phyloP scores from a whole-genome alignment of 1,140 invertebrate genomes.

The Dolichoris vasculosae region DNA sequence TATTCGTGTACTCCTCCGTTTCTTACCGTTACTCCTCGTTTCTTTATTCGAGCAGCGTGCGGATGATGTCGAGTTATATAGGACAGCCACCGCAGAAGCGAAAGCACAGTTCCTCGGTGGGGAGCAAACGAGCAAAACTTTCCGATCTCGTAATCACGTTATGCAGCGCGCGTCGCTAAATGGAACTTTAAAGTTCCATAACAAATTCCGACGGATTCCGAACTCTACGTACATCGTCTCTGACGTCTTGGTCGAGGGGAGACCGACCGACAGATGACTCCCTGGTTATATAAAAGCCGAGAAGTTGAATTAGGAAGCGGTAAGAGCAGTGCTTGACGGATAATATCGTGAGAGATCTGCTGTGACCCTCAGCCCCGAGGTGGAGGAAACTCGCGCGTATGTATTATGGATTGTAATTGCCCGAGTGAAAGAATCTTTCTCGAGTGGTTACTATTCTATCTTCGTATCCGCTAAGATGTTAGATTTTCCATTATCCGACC shows the following conservation, averaged over 20 bases:
- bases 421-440: constrained; percentile 28
- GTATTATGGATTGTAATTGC: constrained; percentile 39
- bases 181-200: constrained; percentile 65
- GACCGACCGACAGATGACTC: constrained; percentile 32
- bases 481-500: constrained; percentile 5
- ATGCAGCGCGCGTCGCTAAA: constrained; percentile 59
- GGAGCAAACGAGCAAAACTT: constrained; percentile 59
- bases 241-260: constrained; percentile 54
- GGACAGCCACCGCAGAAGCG: background rate
- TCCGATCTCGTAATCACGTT: constrained; percentile 57
- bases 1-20: background rate
- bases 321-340: background rate
- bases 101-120: background rate
- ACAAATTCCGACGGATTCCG: constrained; percentile 67
- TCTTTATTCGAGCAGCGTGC: constrained; percentile 15
- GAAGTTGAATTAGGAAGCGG: constrained; percentile 47
- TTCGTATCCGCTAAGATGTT: background rate
- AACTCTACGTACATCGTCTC: constrained; percentile 29
- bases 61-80: constrained; percentile 20
- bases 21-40: background rate
- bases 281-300: constrained; percentile 35
- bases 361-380: background rate
- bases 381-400: background rate
- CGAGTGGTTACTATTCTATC: background rate
- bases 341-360: constrained; percentile 35